A percentile compares a stretch with the other conserved stretches of the same genome.
phyloP scores from a whole-genome alignment of 2,113 vertebrate species.

The Illadopsis cleaveri region DNA sequence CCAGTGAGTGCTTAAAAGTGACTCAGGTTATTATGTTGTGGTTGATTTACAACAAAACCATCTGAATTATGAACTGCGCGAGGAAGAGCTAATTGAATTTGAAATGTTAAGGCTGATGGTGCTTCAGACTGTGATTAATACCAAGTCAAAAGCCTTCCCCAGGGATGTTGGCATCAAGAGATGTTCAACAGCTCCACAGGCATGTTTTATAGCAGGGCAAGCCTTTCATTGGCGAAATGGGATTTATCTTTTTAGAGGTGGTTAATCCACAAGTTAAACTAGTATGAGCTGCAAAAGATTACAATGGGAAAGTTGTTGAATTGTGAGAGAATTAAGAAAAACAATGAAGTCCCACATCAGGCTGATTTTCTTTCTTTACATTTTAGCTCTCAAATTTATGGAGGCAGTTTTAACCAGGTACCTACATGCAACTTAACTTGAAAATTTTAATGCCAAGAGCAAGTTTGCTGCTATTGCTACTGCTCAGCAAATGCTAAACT shows the following conservation, averaged over 20 bases:
- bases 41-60: slow-evolving; percentile 38
- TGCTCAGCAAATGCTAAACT: neutral
- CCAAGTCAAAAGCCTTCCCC: neutral
- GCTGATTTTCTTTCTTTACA: neutral
- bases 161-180: neutral
- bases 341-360: neutral
- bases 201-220: neutral
- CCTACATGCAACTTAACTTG: neutral
- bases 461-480: neutral
- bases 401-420: neutral
- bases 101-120: neutral
- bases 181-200: neutral
- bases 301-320: neutral
- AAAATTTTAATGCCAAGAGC: neutral
- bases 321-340: neutral
- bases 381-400: neutral
- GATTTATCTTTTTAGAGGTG: neutral
- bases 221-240: neutral
- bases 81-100: slow-evolving; percentile 47
- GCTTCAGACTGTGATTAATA: slow-evolving; percentile 7
- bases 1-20: slow-evolving; percentile 5
- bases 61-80: neutral
- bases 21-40: slow-evolving; percentile 34
- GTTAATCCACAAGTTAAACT: neutral
- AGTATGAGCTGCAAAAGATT: neutral